These are phyloP conservation scores for Halictus ligatus DNA, from an alignment of 2,888 invertebrate genomes.

Conservation along the genomic window DNA sequence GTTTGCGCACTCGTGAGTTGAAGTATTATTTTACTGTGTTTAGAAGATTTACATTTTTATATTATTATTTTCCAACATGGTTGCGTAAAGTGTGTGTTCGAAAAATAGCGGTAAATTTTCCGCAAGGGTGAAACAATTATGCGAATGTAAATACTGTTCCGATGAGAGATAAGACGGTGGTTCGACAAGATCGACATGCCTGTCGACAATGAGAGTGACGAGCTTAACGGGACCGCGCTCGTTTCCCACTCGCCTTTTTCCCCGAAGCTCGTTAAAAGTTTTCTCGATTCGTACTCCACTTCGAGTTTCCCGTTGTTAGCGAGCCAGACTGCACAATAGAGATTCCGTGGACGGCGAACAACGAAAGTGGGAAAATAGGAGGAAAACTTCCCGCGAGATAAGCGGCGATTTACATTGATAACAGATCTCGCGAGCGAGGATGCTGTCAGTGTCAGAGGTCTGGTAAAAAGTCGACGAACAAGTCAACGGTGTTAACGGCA, in stretches of 20 bases:
- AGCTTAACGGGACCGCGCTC: conserved; percentile 42
- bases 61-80: background rate
- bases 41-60: no score
- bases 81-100: background rate
- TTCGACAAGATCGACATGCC: conserved; percentile 30
- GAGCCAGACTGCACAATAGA: conserved; percentile 28
- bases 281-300: conserved; percentile 31
- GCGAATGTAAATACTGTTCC: background rate
- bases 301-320: conserved; percentile 42
- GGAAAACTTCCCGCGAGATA: conserved; percentile 24
- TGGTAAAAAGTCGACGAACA: conserved; percentile 19
- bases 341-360: conserved; percentile 14
- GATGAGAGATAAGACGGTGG: background rate
- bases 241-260: conserved; percentile 20
- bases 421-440: conserved; percentile 11
- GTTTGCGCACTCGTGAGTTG: no score
- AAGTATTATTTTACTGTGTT: no score
- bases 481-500: background rate
- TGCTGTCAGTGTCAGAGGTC: conserved; percentile 24
- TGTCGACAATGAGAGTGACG: conserved; percentile 53
- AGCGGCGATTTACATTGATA: conserved; percentile 20
- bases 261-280: conserved; percentile 37
- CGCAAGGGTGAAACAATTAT: no score
- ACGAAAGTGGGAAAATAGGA: conserved; percentile 47
- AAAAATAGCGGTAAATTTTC: background rate